A percentile compares a stretch with the other conserved stretches of the same genome.
Evolutionary conservation across 2,113 vertebrate genomes (phyloP).

Genomic region (Dolichotis patagonum): DNA sequence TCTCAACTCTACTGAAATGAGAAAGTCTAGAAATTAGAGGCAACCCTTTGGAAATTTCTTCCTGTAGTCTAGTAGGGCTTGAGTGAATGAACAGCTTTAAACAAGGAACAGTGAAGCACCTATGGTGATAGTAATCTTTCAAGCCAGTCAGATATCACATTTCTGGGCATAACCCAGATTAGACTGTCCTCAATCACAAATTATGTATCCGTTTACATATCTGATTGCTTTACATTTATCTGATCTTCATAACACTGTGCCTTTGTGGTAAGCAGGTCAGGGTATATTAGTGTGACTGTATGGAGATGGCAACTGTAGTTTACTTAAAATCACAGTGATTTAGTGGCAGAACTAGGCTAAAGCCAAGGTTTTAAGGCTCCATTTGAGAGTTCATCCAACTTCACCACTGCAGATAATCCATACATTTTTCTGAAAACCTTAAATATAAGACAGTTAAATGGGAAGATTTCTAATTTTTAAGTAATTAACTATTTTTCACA

Average conservation of each 20-base stretch:
- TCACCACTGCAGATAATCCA: neutral
- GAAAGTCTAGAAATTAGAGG: neutral
- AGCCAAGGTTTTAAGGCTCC: neutral
- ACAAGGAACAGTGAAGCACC: neutral
- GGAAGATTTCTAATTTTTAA: neutral
- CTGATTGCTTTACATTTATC: too few relatives aligned
- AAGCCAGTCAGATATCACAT: neutral
- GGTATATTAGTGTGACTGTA: neutral
- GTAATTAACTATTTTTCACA: conserved; percentile 28
- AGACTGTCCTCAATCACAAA: neutral
- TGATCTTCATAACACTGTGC: neutral
- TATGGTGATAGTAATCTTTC: neutral
- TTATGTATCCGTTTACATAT: neutral
- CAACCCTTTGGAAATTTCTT: neutral
- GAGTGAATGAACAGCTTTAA: neutral
- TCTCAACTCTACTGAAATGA: conserved; percentile 61
- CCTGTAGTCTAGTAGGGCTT: neutral
- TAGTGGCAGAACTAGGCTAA: neutral
- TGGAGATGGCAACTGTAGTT: neutral
- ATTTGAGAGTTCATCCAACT: conserved; percentile 12
- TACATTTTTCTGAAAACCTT: neutral
- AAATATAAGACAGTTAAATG: neutral
- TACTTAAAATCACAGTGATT: conserved; percentile 35
- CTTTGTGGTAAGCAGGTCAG: neutral
- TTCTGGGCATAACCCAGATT: neutral